These are phyloP conservation scores for Drosophila ezoana DNA, from an alignment of 2,888 invertebrate genomes.

Conservation along the genomic window DNA sequence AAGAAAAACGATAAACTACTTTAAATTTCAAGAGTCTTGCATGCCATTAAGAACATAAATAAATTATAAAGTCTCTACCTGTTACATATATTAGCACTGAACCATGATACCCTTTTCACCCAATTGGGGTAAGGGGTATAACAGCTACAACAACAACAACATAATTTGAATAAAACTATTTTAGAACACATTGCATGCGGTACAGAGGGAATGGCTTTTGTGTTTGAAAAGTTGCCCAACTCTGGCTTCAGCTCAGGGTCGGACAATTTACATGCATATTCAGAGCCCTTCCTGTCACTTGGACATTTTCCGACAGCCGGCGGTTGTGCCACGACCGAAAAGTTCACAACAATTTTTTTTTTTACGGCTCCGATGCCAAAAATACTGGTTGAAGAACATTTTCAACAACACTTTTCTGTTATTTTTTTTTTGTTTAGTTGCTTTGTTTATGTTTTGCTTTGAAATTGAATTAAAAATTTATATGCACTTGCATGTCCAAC, in stretches of 20 bases:
- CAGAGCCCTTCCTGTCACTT: slow-evolving; percentile 15
- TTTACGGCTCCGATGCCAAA: slow-evolving; percentile 25
- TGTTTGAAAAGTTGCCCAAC: slow-evolving; percentile 20
- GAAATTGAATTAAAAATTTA: slow-evolving; percentile 62
- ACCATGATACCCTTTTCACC: no score
- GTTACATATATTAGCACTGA: no score
- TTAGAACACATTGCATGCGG: slow-evolving; percentile 63
- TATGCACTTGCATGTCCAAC: slow-evolving; percentile 25
- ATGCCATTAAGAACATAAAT: no score
- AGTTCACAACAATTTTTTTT: slow-evolving; percentile 17
- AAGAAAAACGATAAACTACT: no score
- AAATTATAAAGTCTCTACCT: no score
- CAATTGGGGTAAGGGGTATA: background rate
- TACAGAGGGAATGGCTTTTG: background rate
- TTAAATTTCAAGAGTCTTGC: no score
- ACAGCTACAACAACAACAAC: background rate
- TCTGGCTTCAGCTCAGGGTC: slow-evolving; percentile 36
- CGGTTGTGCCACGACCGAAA: slow-evolving; percentile 3
- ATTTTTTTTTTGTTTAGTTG: background rate
- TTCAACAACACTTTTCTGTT: background rate
- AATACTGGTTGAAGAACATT: background rate
- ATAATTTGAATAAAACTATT: slow-evolving; percentile 43
- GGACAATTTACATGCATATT: slow-evolving; percentile 46
- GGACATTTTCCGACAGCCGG: slow-evolving; percentile 23
- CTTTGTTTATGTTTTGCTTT: slow-evolving; percentile 32